Conservation (phyloP, 1,140 invertebrate genomes). For the Gerris buenoi region DNA sequence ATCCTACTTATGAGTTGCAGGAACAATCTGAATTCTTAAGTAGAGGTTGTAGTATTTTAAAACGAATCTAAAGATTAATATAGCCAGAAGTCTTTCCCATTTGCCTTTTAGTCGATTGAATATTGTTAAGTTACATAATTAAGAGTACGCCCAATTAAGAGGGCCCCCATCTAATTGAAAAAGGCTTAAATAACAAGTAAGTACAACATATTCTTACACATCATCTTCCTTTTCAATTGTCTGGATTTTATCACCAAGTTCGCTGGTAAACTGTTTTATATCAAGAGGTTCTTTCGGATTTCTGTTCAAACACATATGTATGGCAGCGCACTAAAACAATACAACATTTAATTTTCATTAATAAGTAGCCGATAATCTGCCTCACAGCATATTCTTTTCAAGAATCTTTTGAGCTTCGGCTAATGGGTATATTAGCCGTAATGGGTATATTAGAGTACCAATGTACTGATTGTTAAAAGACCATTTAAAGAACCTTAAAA, state of each 20-base stretch:
- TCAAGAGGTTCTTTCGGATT: conserved; percentile 34
- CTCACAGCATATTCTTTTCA: not conserved
- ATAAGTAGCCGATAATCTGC: not conserved
- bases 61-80: too few species aligned
- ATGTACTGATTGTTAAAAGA: not conserved
- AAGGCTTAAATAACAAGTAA: too few species aligned
- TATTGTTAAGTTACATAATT: too few species aligned
- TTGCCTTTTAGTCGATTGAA: too few species aligned
- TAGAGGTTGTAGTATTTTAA: too few species aligned
- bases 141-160: too few species aligned
- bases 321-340: conserved; percentile 35
- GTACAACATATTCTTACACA: conserved; percentile 26
- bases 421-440: not conserved
- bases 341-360: not conserved
- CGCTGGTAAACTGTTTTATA: conserved; percentile 34
- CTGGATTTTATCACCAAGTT: conserved; percentile 43
- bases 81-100: too few species aligned
- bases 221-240: conserved; percentile 37
- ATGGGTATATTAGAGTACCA: not conserved
- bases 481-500: not conserved
- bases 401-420: not conserved
- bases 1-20: too few species aligned
- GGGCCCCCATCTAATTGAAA: too few species aligned
- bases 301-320: conserved; percentile 36
- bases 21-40: too few species aligned